Conservation (phyloP, 2,797 vertebrate species). For the Bryconaethiops microstoma region DNA sequence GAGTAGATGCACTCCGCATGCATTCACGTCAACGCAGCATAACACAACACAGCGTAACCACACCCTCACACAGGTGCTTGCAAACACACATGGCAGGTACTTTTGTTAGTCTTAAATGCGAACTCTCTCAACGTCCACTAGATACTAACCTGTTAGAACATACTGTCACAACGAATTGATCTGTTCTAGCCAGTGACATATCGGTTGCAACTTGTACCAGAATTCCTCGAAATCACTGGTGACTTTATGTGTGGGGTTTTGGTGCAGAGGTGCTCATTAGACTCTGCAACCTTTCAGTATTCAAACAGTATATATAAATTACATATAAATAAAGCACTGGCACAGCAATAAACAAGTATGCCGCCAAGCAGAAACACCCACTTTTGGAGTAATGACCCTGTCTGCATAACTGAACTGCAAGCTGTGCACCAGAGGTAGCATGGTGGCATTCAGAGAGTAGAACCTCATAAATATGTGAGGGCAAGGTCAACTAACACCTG, state of each 20-base stretch:
- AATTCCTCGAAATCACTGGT: background rate
- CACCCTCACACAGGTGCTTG: background rate
- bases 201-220: background rate
- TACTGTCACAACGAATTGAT: background rate
- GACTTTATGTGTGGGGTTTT: background rate
- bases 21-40: background rate
- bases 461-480: background rate
- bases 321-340: background rate
- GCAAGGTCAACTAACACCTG: background rate
- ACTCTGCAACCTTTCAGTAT: background rate
- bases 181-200: background rate
- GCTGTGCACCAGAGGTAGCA: background rate
- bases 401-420: conserved; percentile 3
- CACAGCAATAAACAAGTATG: background rate
- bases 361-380: background rate
- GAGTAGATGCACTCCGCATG: conserved; percentile 30
- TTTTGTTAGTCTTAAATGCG: background rate
- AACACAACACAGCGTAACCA: background rate
- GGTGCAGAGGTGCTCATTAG: background rate
- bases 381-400: background rate
- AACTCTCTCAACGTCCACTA: background rate
- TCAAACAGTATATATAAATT: background rate
- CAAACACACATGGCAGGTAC: background rate
- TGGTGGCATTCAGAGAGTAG: background rate
- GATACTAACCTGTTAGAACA: background rate